phyloP scores from a whole-genome alignment of 2,113 vertebrate species.

The Zosterops lateralis region DNA sequence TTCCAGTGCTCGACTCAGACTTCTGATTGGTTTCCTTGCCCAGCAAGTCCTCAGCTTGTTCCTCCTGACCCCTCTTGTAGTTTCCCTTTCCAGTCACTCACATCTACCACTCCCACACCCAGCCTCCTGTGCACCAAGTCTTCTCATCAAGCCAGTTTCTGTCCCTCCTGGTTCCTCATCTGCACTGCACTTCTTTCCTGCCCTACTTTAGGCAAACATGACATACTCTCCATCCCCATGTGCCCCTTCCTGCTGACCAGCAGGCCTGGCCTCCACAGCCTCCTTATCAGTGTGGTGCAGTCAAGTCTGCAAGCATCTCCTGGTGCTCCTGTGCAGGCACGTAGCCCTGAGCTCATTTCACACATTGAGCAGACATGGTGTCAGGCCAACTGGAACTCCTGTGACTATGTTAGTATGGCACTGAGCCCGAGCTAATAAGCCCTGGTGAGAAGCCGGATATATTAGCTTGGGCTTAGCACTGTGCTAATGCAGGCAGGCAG shows the following conservation, averaged over 20 bases:
- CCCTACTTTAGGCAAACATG: background rate
- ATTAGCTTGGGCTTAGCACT: constrained; percentile 69
- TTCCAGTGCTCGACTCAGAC: background rate
- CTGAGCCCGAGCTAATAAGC: constrained; percentile 66
- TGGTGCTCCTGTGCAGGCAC: background rate
- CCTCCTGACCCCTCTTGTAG: background rate
- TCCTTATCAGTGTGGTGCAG: background rate
- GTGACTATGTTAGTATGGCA: constrained; percentile 57
- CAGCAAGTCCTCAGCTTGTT: constrained; percentile 2
- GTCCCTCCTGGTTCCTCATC: background rate
- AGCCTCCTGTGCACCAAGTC: background rate
- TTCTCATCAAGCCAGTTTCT: constrained; percentile 31
- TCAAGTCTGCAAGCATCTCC: background rate
- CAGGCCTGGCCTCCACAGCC: background rate
- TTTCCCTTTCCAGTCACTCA: constrained; percentile 47
- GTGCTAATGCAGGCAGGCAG: constrained; percentile 67
- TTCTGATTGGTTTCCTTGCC: background rate
- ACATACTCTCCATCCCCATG: background rate
- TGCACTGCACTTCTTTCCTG: background rate
- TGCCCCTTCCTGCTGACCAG: background rate
- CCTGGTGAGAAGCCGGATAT: constrained; percentile 69
- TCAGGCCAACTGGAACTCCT: constrained; percentile 50
- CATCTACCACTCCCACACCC: constrained; percentile 6
- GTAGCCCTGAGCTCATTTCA: background rate
- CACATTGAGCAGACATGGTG: constrained; percentile 3